These are phyloP conservation scores for Zelostemma sp. DNA, from an alignment of 1,140 invertebrate species.

Conservation along the genomic window DNA sequence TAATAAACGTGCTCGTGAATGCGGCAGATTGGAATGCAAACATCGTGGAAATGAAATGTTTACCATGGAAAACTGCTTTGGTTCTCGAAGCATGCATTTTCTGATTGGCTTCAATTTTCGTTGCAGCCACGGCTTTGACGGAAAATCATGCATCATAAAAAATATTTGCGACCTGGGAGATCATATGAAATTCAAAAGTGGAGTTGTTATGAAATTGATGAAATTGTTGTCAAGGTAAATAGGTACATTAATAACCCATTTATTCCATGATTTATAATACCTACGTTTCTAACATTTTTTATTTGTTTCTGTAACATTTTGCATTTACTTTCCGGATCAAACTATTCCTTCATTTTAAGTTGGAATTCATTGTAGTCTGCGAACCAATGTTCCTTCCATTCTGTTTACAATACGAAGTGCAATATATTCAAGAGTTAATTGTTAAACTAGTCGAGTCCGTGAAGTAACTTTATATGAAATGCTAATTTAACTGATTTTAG, in stretches of 20 bases:
- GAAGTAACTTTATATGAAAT: constrained; percentile 29
- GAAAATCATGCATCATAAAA: constrained; percentile 71
- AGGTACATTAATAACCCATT: not conserved
- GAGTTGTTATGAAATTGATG: constrained; percentile 63
- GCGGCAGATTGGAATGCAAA: not conserved
- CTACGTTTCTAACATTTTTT: not conserved
- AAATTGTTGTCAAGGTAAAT: constrained; percentile 57
- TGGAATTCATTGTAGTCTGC: not conserved
- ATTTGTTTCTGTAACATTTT: not conserved
- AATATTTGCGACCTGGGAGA: constrained; percentile 70
- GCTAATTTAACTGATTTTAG: constrained; percentile 46
- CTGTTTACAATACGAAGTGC: constrained; percentile 11
- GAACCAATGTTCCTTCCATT: not conserved
- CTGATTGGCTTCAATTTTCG: constrained; percentile 16
- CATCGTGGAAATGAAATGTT: constrained; percentile 6
- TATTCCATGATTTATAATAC: not conserved
- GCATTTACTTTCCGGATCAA: not conserved
- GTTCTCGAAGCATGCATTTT: too few species aligned
- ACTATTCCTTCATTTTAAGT: not conserved
- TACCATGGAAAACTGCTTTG: not conserved
- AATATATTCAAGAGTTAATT: not conserved
- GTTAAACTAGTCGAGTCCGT: not conserved
- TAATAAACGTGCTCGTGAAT: constrained; percentile 37
- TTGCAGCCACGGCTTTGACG: constrained; percentile 72
- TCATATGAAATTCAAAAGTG: constrained; percentile 45